Base-by-base conservation (phyloP, 1,140 invertebrate genomes). In the Papilio helenus region DNA sequence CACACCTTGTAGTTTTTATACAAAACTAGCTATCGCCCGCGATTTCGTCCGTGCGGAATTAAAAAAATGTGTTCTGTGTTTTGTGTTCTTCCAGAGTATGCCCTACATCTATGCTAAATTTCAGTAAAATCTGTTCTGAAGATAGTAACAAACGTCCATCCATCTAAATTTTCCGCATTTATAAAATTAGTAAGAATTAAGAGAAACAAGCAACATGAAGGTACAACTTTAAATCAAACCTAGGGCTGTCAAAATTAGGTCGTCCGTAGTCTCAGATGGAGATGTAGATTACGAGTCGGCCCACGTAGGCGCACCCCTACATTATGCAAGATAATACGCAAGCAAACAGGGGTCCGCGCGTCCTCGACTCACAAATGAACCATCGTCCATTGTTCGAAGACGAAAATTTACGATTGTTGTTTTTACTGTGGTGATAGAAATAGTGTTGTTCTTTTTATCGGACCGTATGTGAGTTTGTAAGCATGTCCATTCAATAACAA, bases 261-360 rank as follows among this genome's bases (percentile, higher is more conserved):
- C 71, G 39, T 39, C 10, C 34, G 3, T 20, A 74, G 72, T 44
- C 72, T 46, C 72, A 74, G 72, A 42, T 44, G 71, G 71, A 3
- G 1, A 4, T 71, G 16, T 34, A 71, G 3, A 39, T 74, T 74
- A n/a, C 29, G 10, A 78, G 34, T 65, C 58, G n/a, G 16, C 68
- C 5, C 29, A 72, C 79, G 44, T 81, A 68, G 72, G 71, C 80
- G 26, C 80, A 49, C 76, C 49, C 61, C 29, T 78, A 72, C 77
- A 81, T 83, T 84, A 83, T 81, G 79, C 82, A 82, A 82, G 79
- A 44, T 88, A 88, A 88, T 87, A 84, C 82, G 74, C 65, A 78
- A 71, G 81, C 79, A 87, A 88, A 87, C 85, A 85, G 84, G 87
- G 86, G 86, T 83, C 74, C 65, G 73, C 12, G 23, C 61, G 34